Evolutionary conservation across 2,797 vertebrate species (phyloP).

Genomic region (Australoheros facetus): DNA sequence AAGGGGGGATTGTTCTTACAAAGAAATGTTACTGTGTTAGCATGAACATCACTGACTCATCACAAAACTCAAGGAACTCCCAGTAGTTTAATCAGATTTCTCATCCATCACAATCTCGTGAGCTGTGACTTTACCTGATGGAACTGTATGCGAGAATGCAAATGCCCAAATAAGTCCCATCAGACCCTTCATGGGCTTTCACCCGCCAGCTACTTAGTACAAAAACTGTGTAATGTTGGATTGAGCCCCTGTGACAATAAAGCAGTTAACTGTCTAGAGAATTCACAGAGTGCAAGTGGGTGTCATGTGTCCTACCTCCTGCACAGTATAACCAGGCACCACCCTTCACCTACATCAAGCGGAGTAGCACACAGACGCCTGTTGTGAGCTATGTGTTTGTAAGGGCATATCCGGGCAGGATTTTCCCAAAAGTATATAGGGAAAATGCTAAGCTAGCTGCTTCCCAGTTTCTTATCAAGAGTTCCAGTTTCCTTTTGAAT

Average conservation of each 20-base stretch:
- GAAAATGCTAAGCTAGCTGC: neutral
- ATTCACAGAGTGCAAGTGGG: neutral
- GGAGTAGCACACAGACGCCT: neutral
- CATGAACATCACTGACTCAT: constrained; percentile 42
- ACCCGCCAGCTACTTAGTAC: neutral
- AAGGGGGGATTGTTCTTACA: constrained; percentile 7
- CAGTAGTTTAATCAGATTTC: constrained; percentile 23
- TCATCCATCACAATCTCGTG: constrained; percentile 11
- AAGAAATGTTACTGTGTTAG: constrained; percentile 24
- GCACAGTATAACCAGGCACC: neutral
- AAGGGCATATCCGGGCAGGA: neutral
- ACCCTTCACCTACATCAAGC: neutral
- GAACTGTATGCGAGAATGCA: neutral
- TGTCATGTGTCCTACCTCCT: neutral
- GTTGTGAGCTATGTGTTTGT: neutral
- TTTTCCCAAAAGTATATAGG: neutral
- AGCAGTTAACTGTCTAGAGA: neutral
- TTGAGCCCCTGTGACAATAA: neutral
- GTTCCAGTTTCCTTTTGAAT: neutral
- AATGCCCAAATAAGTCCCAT: neutral
- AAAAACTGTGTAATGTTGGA: neutral
- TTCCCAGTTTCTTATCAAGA: neutral
- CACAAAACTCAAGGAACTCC: constrained; percentile 41
- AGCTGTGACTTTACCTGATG: neutral
- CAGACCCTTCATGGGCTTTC: neutral